Conservation (phyloP, 2,797 vertebrate species). For the Distichodus sexfasciatus region DNA sequence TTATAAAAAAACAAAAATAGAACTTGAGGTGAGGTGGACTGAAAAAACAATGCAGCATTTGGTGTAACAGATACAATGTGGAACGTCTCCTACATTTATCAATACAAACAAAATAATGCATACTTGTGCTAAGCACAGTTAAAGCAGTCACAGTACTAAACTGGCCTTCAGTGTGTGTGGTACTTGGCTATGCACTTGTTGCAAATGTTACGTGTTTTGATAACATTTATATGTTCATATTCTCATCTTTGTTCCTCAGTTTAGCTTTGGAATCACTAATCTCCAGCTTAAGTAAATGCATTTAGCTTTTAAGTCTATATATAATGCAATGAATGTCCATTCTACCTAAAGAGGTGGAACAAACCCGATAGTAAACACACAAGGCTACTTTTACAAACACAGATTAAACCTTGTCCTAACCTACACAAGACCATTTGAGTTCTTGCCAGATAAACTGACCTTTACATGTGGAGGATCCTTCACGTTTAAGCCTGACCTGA, state of each 20-base stretch:
- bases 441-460: not conserved
- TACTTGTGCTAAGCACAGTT: not conserved
- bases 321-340: not conserved
- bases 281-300: not conserved
- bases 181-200: not conserved
- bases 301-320: not conserved
- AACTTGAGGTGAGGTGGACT: not conserved
- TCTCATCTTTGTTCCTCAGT: slow-evolving; percentile 3
- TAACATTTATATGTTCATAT: slow-evolving; percentile 8
- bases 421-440: not conserved
- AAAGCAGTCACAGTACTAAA: slow-evolving; percentile 12
- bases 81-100: not conserved
- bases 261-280: not conserved
- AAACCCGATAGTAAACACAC: not conserved
- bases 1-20: not conserved
- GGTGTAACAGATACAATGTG: slow-evolving; percentile 37
- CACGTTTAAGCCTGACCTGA: too few species aligned
- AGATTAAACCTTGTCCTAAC: not conserved
- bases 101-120: not conserved
- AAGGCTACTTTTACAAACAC: not conserved
- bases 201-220: not conserved
- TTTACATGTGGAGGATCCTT: too few species aligned
- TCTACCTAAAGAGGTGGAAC: not conserved
- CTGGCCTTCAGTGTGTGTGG: not conserved
- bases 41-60: not conserved